Percentiles rank a stretch among this genome's conserved stretches.
Evolutionary conservation across 35 echinoderm and acorn worm species (phyloP).

Genomic region (Strongylocentrotus purpuratus): DNA sequence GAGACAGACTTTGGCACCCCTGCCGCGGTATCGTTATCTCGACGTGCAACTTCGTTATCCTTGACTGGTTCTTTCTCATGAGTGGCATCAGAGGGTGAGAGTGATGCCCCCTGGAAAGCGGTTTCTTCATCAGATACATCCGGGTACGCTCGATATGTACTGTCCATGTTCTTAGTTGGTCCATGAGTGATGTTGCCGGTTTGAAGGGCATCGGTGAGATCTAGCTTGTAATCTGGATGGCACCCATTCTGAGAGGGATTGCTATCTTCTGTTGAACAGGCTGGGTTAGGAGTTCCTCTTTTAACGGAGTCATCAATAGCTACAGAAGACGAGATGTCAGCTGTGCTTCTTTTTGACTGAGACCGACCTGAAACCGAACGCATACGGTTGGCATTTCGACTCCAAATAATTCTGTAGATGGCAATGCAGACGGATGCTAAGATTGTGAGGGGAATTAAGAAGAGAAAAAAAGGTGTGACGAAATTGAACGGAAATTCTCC

Average conservation of each 20-base stretch:
- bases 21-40: not conserved
- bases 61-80: not conserved
- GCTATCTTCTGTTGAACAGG: not conserved
- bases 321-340: not conserved
- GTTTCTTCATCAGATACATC: not conserved
- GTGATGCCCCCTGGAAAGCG: not conserved
- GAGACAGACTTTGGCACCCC: not conserved
- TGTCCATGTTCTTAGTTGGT: not conserved
- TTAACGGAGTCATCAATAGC: not conserved
- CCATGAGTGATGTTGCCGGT: not conserved
- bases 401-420: conserved; percentile 45
- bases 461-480: conserved; percentile 51
- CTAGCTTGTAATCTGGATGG: not conserved
- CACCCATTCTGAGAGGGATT: not conserved
- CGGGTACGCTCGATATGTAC: not conserved
- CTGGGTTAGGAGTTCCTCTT: not conserved
- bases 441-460: conserved; percentile 41
- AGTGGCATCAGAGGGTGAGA: not conserved
- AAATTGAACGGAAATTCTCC: conserved; percentile 44
- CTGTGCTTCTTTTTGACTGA: not conserved
- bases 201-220: not conserved
- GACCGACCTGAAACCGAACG: not conserved
- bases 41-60: not conserved
- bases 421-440: not conserved
- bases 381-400: not conserved